Conservation (phyloP, 2,888 invertebrate species). For the Drosophila paranaensis region DNA sequence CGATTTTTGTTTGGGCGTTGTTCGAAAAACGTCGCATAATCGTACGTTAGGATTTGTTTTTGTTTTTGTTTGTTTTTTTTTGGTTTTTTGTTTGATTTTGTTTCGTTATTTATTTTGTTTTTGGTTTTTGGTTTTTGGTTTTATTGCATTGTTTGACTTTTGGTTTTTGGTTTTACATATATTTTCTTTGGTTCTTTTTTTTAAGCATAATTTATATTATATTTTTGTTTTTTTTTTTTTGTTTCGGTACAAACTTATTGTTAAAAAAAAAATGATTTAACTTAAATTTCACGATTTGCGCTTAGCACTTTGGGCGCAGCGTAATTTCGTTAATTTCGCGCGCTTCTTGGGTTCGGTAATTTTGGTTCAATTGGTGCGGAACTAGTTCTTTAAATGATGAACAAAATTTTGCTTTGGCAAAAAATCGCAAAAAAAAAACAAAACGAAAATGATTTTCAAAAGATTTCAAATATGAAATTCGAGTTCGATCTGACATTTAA, state of each 20-base stretch:
- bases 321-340: slow-evolving; percentile 30
- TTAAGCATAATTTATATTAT: slow-evolving; percentile 41
- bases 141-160: slow-evolving; percentile 15
- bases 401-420: slow-evolving; percentile 55
- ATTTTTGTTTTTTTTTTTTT: slow-evolving; percentile 55
- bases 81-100: slow-evolving; percentile 31
- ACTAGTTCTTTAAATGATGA: slow-evolving; percentile 34
- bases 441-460: slow-evolving; percentile 45
- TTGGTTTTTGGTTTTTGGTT: slow-evolving; percentile 34
- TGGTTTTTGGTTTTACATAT: slow-evolving; percentile 46
- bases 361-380: slow-evolving; percentile 15
- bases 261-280: slow-evolving; percentile 49
- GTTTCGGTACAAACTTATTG: slow-evolving; percentile 63
- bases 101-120: slow-evolving; percentile 29
- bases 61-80: slow-evolving; percentile 7
- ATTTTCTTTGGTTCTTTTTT: slow-evolving; percentile 16
- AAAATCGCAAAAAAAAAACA: slow-evolving; percentile 42
- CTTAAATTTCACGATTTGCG: slow-evolving; percentile 58
- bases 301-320: slow-evolving; percentile 24
- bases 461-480: slow-evolving; percentile 16
- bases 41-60: slow-evolving; percentile 62
- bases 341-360: background rate
- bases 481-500: slow-evolving; percentile 23
- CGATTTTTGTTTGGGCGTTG: slow-evolving; percentile 86
- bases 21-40: slow-evolving; percentile 84